Evolutionary conservation across 92 coral and sea anemone genomes (phyloP), one percentile per base, ranked within the genome.

Genomic region (Phymanthus crucifer): DNA sequence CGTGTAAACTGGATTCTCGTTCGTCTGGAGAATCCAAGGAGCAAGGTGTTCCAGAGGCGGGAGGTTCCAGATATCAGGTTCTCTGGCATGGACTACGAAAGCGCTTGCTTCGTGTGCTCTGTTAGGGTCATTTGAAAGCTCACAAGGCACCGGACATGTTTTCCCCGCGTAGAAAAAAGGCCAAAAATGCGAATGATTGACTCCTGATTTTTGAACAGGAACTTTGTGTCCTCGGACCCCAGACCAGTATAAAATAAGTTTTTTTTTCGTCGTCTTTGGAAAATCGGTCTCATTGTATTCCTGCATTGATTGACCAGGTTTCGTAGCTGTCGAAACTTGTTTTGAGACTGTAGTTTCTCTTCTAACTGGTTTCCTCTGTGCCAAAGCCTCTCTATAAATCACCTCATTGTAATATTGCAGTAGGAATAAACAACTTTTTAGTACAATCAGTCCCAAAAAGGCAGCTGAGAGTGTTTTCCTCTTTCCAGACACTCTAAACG

Each of bases 121-220:
- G 3, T 85, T 72, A 9, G 89, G 86, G 37, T 96, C 98, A 78
- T 74, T 91, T 10, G 99, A 87, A 3, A 96, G 80, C 70, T 93
- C 97, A 54, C 99, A 96, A 26, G 89, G 88, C 24, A 93, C 94
- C 24, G 99, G 99, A 57, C 99, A 96, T 18, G 90, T 92, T 16
- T 87, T 76, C 14, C 99, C 99, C 13, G 97, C 94, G 86, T 87
- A 96, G 85, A 96, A 96, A 85, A 91, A 96, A 0, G 99, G 99
- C 99, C 99, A 96, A 73, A 90, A 93, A 67, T 93, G 92, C 54
- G 90, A 77, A 83, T 93, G 97, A 66, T 93, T 93, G 13, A 93
- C 89, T 38, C 81, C 92, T 3, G 94, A 45, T 38, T 85, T 84
- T 64, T 95, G 97, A 0, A 95, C 94, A 0, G 96, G 94, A 19